phyloP scores from a whole-genome alignment of 2,888 invertebrate species.

The Chirona hameri region DNA sequence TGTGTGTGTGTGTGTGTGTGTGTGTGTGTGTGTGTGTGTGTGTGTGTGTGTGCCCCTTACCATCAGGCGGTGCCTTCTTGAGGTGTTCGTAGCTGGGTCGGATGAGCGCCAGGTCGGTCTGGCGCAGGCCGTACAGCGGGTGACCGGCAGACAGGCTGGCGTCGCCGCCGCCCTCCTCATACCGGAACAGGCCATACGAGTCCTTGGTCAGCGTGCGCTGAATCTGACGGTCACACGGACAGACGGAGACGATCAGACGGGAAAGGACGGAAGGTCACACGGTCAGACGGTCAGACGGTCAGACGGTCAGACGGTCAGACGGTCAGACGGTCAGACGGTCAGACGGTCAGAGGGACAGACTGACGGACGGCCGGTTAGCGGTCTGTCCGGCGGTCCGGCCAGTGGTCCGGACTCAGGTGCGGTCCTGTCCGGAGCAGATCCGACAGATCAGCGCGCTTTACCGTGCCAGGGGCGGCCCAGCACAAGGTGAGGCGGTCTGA shows the following conservation, averaged over 20 bases:
- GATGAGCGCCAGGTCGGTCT: slow-evolving; percentile 70
- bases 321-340: too few relatives aligned
- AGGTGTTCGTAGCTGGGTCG: slow-evolving; percentile 74
- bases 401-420: too few relatives aligned
- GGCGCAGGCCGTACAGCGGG: slow-evolving; percentile 72
- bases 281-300: too few relatives aligned
- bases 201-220: slow-evolving; percentile 32
- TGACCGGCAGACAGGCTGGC: slow-evolving; percentile 54
- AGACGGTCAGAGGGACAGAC: slow-evolving; percentile 46
- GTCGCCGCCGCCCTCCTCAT: slow-evolving; percentile 59
- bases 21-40: too few relatives aligned
- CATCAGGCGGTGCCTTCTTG: background rate
- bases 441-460: too few relatives aligned
- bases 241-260: background rate
- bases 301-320: too few relatives aligned
- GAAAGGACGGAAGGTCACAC: background rate
- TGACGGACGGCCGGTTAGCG: slow-evolving; percentile 69
- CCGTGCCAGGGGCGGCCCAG: too few relatives aligned
- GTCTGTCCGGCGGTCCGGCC: slow-evolving; percentile 62
- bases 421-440: too few relatives aligned
- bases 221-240: slow-evolving; percentile 3
- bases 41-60: background rate
- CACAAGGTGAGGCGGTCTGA: too few relatives aligned
- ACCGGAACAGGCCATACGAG: slow-evolving; percentile 59
- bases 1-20: too few relatives aligned